A percentile compares a stretch with the other conserved stretches of the same genome.
These are phyloP conservation scores for Cirrhinus mrigala DNA, from an alignment of 2,797 vertebrate genomes.

Conservation along the genomic window DNA sequence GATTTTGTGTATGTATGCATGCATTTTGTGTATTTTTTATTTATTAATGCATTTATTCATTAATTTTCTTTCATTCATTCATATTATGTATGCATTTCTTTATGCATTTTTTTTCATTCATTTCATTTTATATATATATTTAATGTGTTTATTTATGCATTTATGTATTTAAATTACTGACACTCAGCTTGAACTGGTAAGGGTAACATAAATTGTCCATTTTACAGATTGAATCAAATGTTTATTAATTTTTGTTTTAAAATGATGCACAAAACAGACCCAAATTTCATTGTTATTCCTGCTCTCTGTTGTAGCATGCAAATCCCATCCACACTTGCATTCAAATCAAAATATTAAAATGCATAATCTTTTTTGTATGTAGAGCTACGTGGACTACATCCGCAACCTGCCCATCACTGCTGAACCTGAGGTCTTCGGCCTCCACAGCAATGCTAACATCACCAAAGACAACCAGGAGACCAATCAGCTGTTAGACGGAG, in stretches of 20 bases:
- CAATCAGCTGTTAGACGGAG: constrained; percentile 89
- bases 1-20: too few relatives aligned
- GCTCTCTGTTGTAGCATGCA: neutral
- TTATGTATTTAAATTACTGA: neutral
- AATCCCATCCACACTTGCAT: neutral
- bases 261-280: neutral
- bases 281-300: neutral
- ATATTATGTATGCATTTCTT: neutral
- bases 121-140: neutral
- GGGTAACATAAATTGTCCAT: neutral
- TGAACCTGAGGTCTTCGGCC: constrained; percentile 90
- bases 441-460: constrained; percentile 94
- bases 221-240: neutral
- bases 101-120: neutral
- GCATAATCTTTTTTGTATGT: constrained; percentile 56
- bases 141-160: neutral
- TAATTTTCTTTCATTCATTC: neutral
- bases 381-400: constrained; percentile 89
- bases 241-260: neutral
- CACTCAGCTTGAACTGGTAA: neutral
- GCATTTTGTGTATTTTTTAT: too few relatives aligned
- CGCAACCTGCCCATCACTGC: constrained; percentile 85
- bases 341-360: neutral
- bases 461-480: constrained; percentile 96
- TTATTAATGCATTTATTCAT: neutral